Percentiles rank a stretch among this genome's conserved stretches.
phyloP scores from a whole-genome alignment of 1,140 invertebrate species.

The Mylabris phalerata region DNA sequence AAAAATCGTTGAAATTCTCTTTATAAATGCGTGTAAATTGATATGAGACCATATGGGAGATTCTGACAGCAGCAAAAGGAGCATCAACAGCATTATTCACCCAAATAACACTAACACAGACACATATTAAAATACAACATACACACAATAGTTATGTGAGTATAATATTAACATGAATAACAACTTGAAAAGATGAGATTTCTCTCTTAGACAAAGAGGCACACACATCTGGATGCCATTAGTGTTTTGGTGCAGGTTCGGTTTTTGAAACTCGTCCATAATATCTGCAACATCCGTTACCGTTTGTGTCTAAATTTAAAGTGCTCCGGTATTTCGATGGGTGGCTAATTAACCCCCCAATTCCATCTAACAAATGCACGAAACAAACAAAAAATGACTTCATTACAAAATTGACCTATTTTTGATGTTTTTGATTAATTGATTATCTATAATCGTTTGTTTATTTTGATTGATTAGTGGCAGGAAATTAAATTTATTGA shows the following conservation, averaged over 20 bases:
- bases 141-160: conserved; percentile 8
- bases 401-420: no score
- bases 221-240: conserved; percentile 15
- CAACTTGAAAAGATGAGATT: conserved; percentile 10
- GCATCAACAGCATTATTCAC: no score
- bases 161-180: conserved; percentile 3
- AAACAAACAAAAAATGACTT: no score
- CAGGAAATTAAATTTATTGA: no score
- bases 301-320: conserved; percentile 11
- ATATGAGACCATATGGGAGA: conserved; percentile 12
- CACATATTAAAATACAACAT: no score
- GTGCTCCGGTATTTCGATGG: neutral
- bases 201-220: conserved; percentile 8
- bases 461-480: no score
- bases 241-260: conserved; percentile 10
- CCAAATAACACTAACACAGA: no score
- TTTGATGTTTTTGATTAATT: no score
- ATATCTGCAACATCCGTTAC: conserved; percentile 16
- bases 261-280: conserved; percentile 17
- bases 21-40: neutral
- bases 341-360: conserved; percentile 5
- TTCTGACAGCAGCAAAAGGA: neutral
- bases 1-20: no score
- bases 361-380: no score
- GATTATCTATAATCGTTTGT: no score